These are phyloP conservation scores for Petromus typicus DNA, from an alignment of 2,113 vertebrate genomes.

Conservation along the genomic window DNA sequence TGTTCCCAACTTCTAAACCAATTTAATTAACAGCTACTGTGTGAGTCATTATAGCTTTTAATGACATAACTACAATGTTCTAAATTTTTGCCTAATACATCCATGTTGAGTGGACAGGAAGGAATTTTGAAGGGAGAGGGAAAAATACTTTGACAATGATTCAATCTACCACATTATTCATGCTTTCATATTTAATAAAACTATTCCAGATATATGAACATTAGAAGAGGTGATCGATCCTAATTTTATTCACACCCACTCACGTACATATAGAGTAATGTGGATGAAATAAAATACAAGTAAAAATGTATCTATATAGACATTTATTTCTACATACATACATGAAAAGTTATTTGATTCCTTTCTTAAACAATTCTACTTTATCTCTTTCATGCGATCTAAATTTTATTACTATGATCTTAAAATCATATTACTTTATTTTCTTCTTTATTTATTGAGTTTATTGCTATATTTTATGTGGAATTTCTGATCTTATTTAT, in stretches of 20 bases:
- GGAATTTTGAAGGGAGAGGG: not conserved
- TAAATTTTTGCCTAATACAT: not conserved
- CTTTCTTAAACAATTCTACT: not conserved
- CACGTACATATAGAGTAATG: not conserved
- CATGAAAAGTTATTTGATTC: not conserved
- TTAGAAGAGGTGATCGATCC: not conserved
- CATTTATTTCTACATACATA: not conserved
- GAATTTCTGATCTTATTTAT: too few relatives aligned
- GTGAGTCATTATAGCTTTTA: too few relatives aligned
- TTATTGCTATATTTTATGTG: too few relatives aligned
- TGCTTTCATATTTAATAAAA: not conserved
- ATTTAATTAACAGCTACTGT: not conserved
- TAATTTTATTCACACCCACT: not conserved
- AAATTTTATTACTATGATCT: not conserved
- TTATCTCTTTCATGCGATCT: not conserved
- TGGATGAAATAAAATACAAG: not conserved
- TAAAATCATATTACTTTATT: not conserved
- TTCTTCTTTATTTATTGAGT: not conserved
- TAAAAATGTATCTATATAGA: not conserved
- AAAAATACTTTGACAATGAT: not conserved
- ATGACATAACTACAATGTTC: not conserved
- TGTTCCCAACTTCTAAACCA: not conserved
- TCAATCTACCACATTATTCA: not conserved
- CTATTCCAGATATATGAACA: not conserved
- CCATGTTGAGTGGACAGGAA: not conserved